Percentiles rank a stretch among this genome's conserved stretches.
phyloP scores from a whole-genome alignment of 23 tunicate genomes.

The Ascidia mentula region DNA sequence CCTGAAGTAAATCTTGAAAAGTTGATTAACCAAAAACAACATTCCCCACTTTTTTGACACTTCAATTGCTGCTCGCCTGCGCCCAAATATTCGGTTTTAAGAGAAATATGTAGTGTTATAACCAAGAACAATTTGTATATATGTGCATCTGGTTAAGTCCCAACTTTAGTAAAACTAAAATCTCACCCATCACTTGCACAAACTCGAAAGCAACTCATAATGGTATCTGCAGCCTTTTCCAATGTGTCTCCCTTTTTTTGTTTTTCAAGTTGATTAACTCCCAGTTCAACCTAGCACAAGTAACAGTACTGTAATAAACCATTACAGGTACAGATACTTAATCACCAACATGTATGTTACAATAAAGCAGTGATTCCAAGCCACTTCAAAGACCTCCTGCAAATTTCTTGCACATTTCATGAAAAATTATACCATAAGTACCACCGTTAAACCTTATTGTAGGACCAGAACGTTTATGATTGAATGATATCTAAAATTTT shows the following conservation, averaged over 20 bases:
- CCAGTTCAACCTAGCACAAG: constrained; percentile 74
- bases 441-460: no score
- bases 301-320: no score
- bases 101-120: no score
- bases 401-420: no score
- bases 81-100: background rate
- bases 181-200: constrained; percentile 98
- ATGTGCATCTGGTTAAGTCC: background rate
- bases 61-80: constrained; percentile 80
- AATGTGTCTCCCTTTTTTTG: constrained; percentile 65
- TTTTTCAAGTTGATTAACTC: constrained; percentile 27
- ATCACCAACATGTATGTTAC: background rate
- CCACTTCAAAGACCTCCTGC: no score
- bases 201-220: constrained; percentile 95
- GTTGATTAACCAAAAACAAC: constrained; percentile 93
- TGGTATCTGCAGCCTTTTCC: constrained; percentile 98
- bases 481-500: no score
- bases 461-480: no score
- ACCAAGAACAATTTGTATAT: no score
- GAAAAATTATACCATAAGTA: no score
- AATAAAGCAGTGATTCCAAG: no score
- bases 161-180: background rate
- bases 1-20: constrained; percentile 94
- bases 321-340: no score
- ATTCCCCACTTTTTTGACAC: constrained; percentile 98